Percentiles rank a stretch among this genome's conserved stretches.
Conservation (phyloP, 2,113 vertebrate species). For the Eidolon helvum region DNA sequence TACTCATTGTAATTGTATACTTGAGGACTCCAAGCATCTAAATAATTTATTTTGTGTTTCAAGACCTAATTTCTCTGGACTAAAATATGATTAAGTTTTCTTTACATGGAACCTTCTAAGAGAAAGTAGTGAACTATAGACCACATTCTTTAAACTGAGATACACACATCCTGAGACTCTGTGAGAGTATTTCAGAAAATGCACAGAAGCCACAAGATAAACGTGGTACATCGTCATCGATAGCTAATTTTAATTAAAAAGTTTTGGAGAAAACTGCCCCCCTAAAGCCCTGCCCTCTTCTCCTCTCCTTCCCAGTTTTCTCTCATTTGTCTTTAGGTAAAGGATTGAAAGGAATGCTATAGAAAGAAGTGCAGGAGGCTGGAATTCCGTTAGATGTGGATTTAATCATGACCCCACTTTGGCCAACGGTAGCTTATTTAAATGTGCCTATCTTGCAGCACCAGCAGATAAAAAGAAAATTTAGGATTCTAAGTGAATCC, state of each 20-base stretch:
- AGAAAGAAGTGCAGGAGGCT: neutral
- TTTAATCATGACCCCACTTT: neutral
- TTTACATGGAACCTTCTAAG: neutral
- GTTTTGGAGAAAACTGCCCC: neutral
- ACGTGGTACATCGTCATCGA: neutral
- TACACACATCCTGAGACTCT: neutral
- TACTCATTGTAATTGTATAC: neutral
- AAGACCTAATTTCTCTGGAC: neutral
- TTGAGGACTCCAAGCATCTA: neutral
- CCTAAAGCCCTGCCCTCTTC: neutral
- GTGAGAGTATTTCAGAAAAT: neutral
- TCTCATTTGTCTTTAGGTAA: neutral
- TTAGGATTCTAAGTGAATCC: neutral
- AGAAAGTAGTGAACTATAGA: neutral
- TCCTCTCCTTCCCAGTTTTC: neutral
- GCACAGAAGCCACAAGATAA: neutral
- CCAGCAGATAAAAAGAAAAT: neutral
- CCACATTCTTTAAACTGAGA: neutral
- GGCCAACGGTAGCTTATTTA: neutral
- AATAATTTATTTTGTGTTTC: conserved; percentile 44
- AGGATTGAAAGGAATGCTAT: neutral
- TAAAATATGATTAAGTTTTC: conserved; percentile 3
- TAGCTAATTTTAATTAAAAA: neutral
- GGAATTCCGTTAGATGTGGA: neutral
- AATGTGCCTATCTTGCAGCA: neutral